A percentile compares a stretch with the other conserved stretches of the same genome.
These are phyloP conservation scores for Lepidurus apus DNA, from an alignment of 1,140 invertebrate species.

Conservation along the genomic window DNA sequence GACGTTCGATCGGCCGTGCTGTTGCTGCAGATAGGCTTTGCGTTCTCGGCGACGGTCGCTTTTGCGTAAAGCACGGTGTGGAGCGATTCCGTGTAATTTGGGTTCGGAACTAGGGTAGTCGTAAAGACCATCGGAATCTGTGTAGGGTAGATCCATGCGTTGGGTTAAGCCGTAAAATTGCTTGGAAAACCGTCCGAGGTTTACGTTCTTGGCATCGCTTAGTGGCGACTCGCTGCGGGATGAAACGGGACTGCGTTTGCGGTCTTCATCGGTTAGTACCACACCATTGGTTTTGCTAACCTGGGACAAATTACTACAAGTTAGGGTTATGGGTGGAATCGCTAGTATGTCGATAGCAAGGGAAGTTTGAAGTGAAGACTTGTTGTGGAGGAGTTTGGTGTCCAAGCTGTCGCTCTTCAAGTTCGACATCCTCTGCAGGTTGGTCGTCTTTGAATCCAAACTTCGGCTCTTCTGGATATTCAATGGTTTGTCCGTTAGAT, in stretches of 20 bases:
- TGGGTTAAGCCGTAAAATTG: constrained; percentile 51
- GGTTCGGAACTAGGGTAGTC: constrained; percentile 63
- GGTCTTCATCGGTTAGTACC: constrained; percentile 37
- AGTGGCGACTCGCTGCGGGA: constrained; percentile 68
- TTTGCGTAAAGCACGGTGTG: constrained; percentile 35
- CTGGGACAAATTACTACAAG: not conserved
- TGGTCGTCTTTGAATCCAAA: constrained; percentile 33
- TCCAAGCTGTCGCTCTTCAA: constrained; percentile 41
- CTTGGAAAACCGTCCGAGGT: constrained; percentile 54
- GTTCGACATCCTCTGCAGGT: constrained; percentile 30
- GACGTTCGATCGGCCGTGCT: constrained; percentile 33
- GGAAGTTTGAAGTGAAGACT: not conserved
- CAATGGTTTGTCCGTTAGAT: not conserved
- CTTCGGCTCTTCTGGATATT: constrained; percentile 32
- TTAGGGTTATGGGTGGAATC: not conserved
- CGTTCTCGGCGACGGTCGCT: constrained; percentile 36
- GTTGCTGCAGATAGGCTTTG: constrained; percentile 23
- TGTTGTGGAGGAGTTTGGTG: constrained; percentile 38
- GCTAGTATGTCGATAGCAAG: not conserved
- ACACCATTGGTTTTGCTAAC: not conserved
- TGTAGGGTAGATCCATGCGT: constrained; percentile 57
- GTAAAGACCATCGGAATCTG: constrained; percentile 68
- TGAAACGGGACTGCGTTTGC: constrained; percentile 55
- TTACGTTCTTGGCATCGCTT: constrained; percentile 51
- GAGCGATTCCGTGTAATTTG: constrained; percentile 46